Base-by-base conservation (phyloP, 2,888 invertebrate genomes). In the Meiosimyza platycephala region DNA sequence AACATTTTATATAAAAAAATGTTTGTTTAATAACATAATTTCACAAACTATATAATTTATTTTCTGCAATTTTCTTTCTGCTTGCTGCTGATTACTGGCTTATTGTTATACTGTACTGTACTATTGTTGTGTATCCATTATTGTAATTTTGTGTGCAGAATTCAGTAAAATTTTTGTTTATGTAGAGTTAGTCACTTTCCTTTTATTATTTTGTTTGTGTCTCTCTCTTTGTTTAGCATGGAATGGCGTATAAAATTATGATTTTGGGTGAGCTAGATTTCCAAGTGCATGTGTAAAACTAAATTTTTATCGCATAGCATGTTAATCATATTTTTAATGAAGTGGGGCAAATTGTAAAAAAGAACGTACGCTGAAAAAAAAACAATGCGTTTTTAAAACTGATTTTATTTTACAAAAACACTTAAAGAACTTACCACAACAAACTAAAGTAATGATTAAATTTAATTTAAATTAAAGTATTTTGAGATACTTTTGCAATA, bases 381-480 rank as follows among this genome's bases (percentile, higher is more conserved):
- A 52, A 64, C 13, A 71, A 54, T 28, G 4, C 28, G 3, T 28
- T 28, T 28, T 28, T 28, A 28, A 28, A 28, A 28, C 28, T 48
- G 48, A 40, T 28, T 64, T 15, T 16, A 59, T 50, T 9, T 6
- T 16, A 52, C 2, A 22, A 15, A 50, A 11, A 50, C 6, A 59
- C 6, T 16, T 47, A 6, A n/a, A 55, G 11, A 66, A 77, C 78
- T 78, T 76, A 78, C 78, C 77, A 77, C 72, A 77, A 78, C 74
- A 75, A 74, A 76, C 74, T 74, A 74, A 72, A 75, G 55, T 75
- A 73, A 59, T 59, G 28, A 65, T 57, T 71, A 57, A 57, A 51
- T 64, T 64, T 57, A 55, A 48, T 62, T 70, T 70, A 63, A 62
- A 65, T 63, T 60, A 67, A 52, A 67, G 47, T 60, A 55, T 40